Base-by-base conservation (phyloP, 1,140 invertebrate species). In the Berghia stephanieae region DNA sequence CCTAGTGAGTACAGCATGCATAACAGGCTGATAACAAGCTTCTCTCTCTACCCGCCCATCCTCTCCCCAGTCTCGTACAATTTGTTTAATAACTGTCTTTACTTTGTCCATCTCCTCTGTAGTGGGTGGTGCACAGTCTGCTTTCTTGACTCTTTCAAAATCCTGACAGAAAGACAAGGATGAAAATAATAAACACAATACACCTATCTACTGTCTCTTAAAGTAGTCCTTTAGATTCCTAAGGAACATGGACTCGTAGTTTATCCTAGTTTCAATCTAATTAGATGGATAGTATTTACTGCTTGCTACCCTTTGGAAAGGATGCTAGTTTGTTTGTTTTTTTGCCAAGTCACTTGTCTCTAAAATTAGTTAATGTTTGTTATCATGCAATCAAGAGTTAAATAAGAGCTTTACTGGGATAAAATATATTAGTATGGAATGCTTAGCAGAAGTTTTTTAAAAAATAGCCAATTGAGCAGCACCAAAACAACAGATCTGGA, bases 31-130 rank as follows among this genome's bases (percentile, higher is more conserved):
- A 89, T 99, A 99, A 87, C 96, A 98, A 31, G 95, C 92, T 38
- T 92, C 90, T 60, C 98, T 90, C 89, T 99, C 98, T 2, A 91
- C 88, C 3, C 91, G 92, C 0, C 98, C 98, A 75, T 94, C 93
- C 0, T 90, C 87, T 84, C 95, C 96, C 98, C 98, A 99, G 89
- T 99, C 98, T 34, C 98, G 90, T 5, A 96, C 95, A 85, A 99
- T 93, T 87, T 99, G 96, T 88, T 98, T 98, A 77, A 99, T 91
- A 4, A 96, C 96, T 38, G 95, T 94, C 87, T 96, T 94, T 3
- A 98, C 95, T 89, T 96, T 96, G 82, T 95, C 94, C 84, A 94
- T 92, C 86, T 94, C 94, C 63, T 82, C 83, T 10, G 78, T 67
- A 38, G 82, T 83, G 4, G 84, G 83, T 10, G 76, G 69, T 57